Conservation (phyloP, 2,113 vertebrate genomes). For the Ursus arctos region DNA sequence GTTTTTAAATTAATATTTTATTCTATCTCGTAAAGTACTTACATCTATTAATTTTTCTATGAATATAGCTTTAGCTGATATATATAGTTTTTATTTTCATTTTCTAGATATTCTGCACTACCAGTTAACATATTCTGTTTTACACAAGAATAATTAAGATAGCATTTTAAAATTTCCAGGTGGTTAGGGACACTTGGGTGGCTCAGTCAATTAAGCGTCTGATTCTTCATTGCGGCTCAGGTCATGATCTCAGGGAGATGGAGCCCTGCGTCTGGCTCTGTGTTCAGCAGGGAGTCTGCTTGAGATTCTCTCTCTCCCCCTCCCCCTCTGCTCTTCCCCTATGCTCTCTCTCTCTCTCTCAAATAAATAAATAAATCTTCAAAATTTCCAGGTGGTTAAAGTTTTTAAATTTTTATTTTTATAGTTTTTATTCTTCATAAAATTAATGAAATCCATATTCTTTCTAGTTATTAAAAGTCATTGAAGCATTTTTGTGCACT, state of each 20-base stretch:
- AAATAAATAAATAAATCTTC: neutral
- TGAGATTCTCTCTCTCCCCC: neutral
- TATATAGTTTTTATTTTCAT: neutral
- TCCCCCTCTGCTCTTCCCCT: neutral
- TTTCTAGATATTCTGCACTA: neutral
- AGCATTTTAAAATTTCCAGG: neutral
- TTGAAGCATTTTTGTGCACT: neutral
- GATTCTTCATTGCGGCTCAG: neutral
- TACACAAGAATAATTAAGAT: neutral
- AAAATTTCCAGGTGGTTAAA: neutral
- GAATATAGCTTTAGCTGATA: neutral
- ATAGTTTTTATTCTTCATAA: neutral
- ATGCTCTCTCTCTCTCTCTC: neutral
- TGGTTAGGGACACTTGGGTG: neutral
- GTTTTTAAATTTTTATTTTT: constrained; percentile 22
- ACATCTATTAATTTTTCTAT: neutral
- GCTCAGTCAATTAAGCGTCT: neutral
- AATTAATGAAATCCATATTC: neutral
- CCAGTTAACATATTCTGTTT: neutral
- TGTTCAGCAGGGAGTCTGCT: neutral
- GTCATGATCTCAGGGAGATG: neutral
- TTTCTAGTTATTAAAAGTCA: neutral
- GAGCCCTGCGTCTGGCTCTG: neutral
- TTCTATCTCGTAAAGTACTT: neutral
- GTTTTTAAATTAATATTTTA: neutral